Evolutionary conservation across 2,113 vertebrate genomes (phyloP), one percentile per base, ranked within the genome.

Genomic region (Otocyon megalotis): DNA sequence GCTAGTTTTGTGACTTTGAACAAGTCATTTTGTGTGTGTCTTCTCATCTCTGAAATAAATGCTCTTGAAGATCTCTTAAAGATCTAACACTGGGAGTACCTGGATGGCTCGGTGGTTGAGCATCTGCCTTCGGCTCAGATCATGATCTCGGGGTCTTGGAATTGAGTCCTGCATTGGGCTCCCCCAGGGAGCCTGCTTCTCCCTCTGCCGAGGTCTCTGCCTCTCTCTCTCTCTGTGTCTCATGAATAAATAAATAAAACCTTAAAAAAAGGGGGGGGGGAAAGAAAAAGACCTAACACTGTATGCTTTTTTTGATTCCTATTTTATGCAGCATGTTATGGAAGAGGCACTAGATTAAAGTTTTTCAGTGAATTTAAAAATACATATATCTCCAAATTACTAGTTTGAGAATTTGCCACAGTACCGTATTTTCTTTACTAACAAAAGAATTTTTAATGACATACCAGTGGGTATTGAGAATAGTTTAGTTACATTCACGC

Each of bases 371-470:
- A 92, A 93, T 90, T 84, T 19, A 89, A 95, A 96, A 74, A 85
- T 81, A n/a, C 22, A 54, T 74, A 20, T 5, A 60, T 72, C 43
- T 86, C 83, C 85, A 92, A 37, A 91, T 97, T 94, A 96, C 50
- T 84, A 97, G 56, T 71, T 96, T 94, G 86, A 96, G 87, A 92
- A 93, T 96, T 94, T 91, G 69, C 93, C 62, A 13, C 93, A 95
- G 22, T 92, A 87, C 90, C 96, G 37, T 96, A 90, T 97, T 97
- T 97, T 96, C 81, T 97, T 97, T 90, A 94, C 82, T 95, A 97
- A 95, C 95, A 96, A 96, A 96, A 88, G 84, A 93, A 90, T 96
- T 95, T 91, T 81, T 96, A 97, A 97, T 37, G 13, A 92, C 67
- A 83, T 98, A 95, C 86, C 58, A 84, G 93, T 95, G 93, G 86